Evolutionary conservation across 2,888 invertebrate species (phyloP).

Genomic region (Sphaerophoria taeniata): DNA sequence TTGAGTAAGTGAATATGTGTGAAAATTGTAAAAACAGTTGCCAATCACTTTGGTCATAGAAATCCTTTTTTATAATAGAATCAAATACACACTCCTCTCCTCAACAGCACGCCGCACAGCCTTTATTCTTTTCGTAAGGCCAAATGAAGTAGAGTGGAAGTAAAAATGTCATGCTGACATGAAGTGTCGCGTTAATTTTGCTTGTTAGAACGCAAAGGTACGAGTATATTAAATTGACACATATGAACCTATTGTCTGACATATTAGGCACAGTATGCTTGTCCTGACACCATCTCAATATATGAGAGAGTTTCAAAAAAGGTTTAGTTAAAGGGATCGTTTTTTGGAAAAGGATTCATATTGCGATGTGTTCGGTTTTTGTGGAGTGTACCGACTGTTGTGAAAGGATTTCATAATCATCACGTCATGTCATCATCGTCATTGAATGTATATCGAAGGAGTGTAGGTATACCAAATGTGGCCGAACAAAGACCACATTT

Average conservation of each 20-base stretch:
- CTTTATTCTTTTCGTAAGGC: constrained; percentile 32
- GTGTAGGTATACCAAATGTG: constrained; percentile 43
- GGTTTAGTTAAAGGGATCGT: constrained; percentile 24
- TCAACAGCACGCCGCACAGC: not conserved
- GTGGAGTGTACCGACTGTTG: constrained; percentile 50
- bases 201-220: constrained; percentile 59
- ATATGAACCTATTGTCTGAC: constrained; percentile 63
- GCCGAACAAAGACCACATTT: constrained; percentile 73
- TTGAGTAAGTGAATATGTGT: constrained; percentile 47
- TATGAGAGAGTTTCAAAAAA: constrained; percentile 48
- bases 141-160: constrained; percentile 49
- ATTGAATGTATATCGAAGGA: not conserved
- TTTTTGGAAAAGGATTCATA: constrained; percentile 31
- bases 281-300: constrained; percentile 64
- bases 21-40: constrained; percentile 55
- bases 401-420: constrained; percentile 61
- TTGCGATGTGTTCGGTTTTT: constrained; percentile 24
- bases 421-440: constrained; percentile 20
- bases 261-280: constrained; percentile 40
- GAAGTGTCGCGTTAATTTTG: constrained; percentile 67
- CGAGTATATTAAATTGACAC: constrained; percentile 53
- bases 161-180: constrained; percentile 63
- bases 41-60: constrained; percentile 51
- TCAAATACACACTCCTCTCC: constrained; percentile 15
- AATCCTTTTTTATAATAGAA: constrained; percentile 51